A percentile compares a stretch with the other conserved stretches of the same genome.
Conservation (phyloP, 1,140 invertebrate genomes). For the Steinernema khuongi region DNA sequence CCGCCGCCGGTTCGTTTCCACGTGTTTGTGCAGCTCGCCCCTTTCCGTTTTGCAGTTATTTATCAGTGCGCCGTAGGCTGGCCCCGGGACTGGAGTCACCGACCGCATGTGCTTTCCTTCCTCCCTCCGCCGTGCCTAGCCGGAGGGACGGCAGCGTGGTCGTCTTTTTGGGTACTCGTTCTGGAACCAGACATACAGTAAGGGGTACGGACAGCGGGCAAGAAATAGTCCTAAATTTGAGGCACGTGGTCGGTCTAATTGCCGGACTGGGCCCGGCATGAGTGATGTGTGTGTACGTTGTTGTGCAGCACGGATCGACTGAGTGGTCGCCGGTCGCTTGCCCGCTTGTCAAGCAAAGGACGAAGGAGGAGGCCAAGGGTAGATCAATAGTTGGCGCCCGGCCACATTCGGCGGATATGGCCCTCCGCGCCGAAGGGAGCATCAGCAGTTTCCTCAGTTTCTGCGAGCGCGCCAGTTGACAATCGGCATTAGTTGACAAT, state of each 20-base stretch:
- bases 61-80: too few species aligned
- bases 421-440: constrained; percentile 5
- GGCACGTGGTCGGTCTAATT: background rate
- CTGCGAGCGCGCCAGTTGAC: background rate
- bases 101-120: too few species aligned
- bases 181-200: too few species aligned
- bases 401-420: constrained; percentile 16
- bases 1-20: background rate
- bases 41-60: too few species aligned
- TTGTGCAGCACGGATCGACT: background rate
- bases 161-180: too few species aligned
- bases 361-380: background rate
- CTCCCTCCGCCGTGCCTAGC: too few species aligned
- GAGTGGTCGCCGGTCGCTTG: constrained; percentile 4
- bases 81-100: too few species aligned
- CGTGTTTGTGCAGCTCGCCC: background rate
- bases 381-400: constrained; percentile 12
- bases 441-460: constrained; percentile 1
- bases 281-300: constrained; percentile 8
- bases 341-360: background rate
- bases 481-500: constrained; percentile 13
- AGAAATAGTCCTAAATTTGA: background rate
- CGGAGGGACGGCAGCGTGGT: too few species aligned
- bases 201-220: too few species aligned
- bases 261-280: background rate